Conservation (phyloP, 2,888 invertebrate species). For the Aporophyla nigra region DNA sequence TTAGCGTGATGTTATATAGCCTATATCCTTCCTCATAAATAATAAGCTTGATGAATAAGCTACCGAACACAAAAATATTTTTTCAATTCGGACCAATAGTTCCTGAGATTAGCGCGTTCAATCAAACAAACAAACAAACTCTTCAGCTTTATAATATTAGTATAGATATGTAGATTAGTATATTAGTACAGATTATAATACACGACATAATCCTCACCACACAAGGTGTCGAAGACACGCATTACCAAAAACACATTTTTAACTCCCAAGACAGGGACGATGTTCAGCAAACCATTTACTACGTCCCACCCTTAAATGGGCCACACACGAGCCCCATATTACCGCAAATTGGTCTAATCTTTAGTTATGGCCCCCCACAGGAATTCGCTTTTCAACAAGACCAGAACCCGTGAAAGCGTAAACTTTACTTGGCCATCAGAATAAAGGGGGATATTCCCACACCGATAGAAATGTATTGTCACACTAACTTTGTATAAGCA, state of each 20-base stretch:
- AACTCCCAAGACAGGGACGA: slow-evolving; percentile 73
- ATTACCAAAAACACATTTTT: slow-evolving; percentile 60
- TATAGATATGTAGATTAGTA: too few species aligned
- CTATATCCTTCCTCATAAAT: too few species aligned
- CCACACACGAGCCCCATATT: slow-evolving; percentile 78
- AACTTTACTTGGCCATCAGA: slow-evolving; percentile 62
- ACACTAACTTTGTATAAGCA: slow-evolving; percentile 72
- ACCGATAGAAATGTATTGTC: slow-evolving; percentile 65
- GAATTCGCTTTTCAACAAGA: slow-evolving; percentile 76
- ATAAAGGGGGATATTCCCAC: slow-evolving; percentile 64
- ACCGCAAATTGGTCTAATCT: slow-evolving; percentile 83
- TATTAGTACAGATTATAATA: too few species aligned
- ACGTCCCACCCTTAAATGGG: slow-evolving; percentile 78
- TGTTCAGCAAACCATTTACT: slow-evolving; percentile 82
- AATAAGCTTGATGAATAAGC: too few species aligned
- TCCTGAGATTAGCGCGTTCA: too few species aligned
- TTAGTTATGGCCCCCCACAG: slow-evolving; percentile 78
- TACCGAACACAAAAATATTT: too few species aligned
- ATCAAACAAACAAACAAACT: too few species aligned
- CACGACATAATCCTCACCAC: too few species aligned
- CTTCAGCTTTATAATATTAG: too few species aligned
- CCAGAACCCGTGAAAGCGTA: slow-evolving; percentile 56
- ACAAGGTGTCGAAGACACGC: slow-evolving; percentile 40
- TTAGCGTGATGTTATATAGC: too few species aligned
- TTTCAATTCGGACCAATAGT: too few species aligned